Conservation (phyloP, 2,888 invertebrate genomes). For the Phaonia tiefii region DNA sequence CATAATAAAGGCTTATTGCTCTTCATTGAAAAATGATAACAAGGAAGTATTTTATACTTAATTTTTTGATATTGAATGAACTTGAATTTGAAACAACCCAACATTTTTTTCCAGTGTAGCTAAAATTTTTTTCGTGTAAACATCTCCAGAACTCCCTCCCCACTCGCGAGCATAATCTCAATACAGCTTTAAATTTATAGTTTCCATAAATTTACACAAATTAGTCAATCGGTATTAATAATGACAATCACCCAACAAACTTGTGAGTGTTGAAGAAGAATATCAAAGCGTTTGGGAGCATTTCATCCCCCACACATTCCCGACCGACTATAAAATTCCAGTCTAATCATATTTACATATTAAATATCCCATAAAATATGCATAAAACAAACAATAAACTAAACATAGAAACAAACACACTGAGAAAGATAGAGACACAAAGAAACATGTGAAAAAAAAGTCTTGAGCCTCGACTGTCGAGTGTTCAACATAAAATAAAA, state of each 20-base stretch:
- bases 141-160: background rate
- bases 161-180: background rate
- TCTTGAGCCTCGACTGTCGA: slow-evolving; percentile 3
- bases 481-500: slow-evolving; percentile 63
- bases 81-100: no score
- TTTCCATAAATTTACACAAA: slow-evolving; percentile 32
- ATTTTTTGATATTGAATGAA: no score
- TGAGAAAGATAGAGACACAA: slow-evolving; percentile 7
- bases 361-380: slow-evolving; percentile 59
- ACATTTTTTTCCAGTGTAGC: no score
- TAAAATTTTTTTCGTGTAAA: no score
- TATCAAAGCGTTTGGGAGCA: slow-evolving; percentile 23
- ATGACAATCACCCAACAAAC: slow-evolving; percentile 2
- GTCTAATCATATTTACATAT: slow-evolving; percentile 60
- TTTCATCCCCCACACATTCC: background rate
- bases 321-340: slow-evolving; percentile 58
- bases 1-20: no score
- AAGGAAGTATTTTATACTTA: no score
- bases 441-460: slow-evolving; percentile 10
- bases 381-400: slow-evolving; percentile 39
- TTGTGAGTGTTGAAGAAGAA: slow-evolving; percentile 1
- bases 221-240: slow-evolving; percentile 9
- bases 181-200: slow-evolving; percentile 3
- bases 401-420: slow-evolving; percentile 41
- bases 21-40: no score